Conservation (phyloP, 1,140 invertebrate species). For the Macrobrachium rosenbergii region DNA sequence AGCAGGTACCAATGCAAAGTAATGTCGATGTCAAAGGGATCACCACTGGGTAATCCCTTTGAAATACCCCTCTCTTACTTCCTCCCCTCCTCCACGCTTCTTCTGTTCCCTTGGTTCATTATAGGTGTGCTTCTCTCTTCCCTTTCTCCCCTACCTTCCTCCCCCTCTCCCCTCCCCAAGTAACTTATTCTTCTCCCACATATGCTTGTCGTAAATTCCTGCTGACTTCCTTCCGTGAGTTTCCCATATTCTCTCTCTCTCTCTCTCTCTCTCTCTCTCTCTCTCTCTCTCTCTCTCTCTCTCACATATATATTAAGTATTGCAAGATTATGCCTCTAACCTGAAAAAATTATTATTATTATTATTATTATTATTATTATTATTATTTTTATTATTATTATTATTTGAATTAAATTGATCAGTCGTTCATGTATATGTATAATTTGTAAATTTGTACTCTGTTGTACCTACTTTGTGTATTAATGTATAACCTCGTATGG, state of each 20-base stretch:
- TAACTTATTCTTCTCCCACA: neutral
- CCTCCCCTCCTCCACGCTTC: neutral
- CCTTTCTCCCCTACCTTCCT: neutral
- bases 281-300: no score
- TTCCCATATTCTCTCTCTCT: neutral
- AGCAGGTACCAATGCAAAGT: no score
- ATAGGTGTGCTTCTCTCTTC: neutral
- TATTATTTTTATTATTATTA: no score
- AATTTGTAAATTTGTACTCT: no score
- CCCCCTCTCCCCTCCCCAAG: constrained; percentile 6
- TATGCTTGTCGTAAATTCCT: neutral
- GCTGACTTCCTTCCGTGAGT: neutral
- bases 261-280: neutral
- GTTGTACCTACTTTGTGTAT: no score
- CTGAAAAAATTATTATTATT: no score
- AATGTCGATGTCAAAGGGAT: neutral
- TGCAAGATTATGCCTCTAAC: no score
- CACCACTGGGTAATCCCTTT: neutral
- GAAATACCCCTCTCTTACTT: neutral
- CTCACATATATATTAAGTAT: neutral
- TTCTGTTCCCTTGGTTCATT: neutral
- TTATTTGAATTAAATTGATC: no score
- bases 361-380: no score
- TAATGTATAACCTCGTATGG: no score
- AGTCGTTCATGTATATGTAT: no score